A percentile compares a stretch with the other conserved stretches of the same genome.
Evolutionary conservation across 2,888 invertebrate species (phyloP).

Genomic region (Beris morrisii): DNA sequence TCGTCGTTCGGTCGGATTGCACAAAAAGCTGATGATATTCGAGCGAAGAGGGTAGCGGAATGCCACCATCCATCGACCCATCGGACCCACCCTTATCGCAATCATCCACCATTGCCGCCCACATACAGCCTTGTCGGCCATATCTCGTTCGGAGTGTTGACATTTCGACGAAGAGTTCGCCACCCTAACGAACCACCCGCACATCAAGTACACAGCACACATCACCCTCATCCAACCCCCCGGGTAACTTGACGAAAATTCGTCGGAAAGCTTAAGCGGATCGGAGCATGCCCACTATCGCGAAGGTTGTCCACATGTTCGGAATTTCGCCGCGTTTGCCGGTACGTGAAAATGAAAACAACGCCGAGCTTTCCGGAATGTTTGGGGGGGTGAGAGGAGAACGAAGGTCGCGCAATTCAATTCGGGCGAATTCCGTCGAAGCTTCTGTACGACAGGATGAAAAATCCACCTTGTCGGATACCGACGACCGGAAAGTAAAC

Average conservation of each 20-base stretch:
- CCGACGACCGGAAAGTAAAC: too few species aligned
- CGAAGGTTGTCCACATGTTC: too few species aligned
- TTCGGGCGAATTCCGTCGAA: too few species aligned
- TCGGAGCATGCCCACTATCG: too few species aligned
- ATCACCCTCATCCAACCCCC: neutral
- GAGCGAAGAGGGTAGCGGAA: slow-evolving; percentile 1
- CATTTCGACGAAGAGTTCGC: slow-evolving; percentile 5
- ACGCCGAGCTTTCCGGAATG: too few species aligned
- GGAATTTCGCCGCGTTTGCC: too few species aligned
- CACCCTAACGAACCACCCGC: neutral
- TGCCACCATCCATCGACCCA: too few species aligned
- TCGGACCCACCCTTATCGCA: neutral
- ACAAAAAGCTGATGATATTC: slow-evolving; percentile 20
- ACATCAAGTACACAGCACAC: neutral
- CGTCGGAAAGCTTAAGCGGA: slow-evolving; percentile 1
- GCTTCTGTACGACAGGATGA: too few species aligned
- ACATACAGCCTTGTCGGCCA: slow-evolving; percentile 4
- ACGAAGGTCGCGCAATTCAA: too few species aligned
- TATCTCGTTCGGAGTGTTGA: slow-evolving; percentile 23
- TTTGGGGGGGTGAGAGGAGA: too few species aligned
- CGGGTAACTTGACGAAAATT: neutral
- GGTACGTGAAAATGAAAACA: too few species aligned
- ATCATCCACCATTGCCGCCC: neutral
- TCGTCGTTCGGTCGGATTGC: neutral
- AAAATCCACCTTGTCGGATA: too few species aligned